Base-by-base conservation (phyloP, 2,888 invertebrate species). In the Magallana nippona region DNA sequence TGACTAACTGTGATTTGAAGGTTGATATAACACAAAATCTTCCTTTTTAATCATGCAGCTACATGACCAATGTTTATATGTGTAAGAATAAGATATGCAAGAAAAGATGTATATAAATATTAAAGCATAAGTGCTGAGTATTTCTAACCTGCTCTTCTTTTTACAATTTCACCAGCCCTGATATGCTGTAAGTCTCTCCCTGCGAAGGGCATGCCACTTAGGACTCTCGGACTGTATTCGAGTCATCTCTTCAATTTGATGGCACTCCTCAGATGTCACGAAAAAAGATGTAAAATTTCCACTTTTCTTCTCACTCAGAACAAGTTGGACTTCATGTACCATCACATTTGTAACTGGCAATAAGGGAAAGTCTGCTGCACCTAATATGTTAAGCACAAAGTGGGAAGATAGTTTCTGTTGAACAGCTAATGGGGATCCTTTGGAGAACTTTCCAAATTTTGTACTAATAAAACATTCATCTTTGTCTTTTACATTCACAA, bases 291-390 rank as follows among this genome's bases (percentile, higher is more conserved):
- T 22, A 17, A 62, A 62, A 62, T n/a, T 62, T 8, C 62, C 19
- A 62, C 62, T 62, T 62, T 62, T 62, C 22, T 62, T 62, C 19
- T 62, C 19, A 62, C 19, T n/a, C 1, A 79, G 79, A 56, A 56
- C 32, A 22, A 44, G 15, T 3, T 17, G 19, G 8, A 78, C 3
- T 56, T 81, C 17, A 27, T 84, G 77, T 57, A 3, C 1, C 81
- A 84, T 84, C 1, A 78, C 11, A 78, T 84, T 84, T 57, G 19
- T 55, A 13, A 78, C 78, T 10, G 83, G 83, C 1, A 84, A 11
- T 1, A 22, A 13, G 44, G 83, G 83, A 58, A 77, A 84, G 10
- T 81, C 81, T n/a, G n/a, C n/a, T n/a, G n/a, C n/a, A n/a, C n/a
- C n/a, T n/a, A n/a, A n/a, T n/a, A n/a, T n/a, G n/a, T n/a, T n/a